These are phyloP conservation scores for Tiliacea citrago DNA, from an alignment of 2,888 invertebrate genomes.

Conservation along the genomic window DNA sequence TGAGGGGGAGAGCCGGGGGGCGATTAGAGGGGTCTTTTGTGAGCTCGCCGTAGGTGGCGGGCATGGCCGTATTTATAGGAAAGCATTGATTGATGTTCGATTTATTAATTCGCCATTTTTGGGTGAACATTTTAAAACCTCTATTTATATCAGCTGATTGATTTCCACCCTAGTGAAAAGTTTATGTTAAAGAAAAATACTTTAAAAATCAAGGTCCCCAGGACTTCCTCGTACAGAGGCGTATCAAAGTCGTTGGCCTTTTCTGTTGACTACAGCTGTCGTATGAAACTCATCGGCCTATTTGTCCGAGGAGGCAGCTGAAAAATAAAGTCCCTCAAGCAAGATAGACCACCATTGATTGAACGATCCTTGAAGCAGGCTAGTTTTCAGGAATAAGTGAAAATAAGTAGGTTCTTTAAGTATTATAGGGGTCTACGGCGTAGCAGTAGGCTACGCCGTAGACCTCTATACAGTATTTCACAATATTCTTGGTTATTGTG, in stretches of 20 bases:
- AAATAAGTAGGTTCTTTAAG: neutral
- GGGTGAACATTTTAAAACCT: too few species aligned
- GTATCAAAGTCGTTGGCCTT: neutral
- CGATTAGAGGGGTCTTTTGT: constrained; percentile 88
- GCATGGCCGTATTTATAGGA: constrained; percentile 80
- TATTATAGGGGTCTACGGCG: constrained; percentile 22
- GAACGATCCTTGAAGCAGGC: neutral
- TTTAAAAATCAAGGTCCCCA: neutral
- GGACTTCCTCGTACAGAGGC: neutral
- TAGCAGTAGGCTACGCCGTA: constrained; percentile 45
- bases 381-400: rapidly evolving
- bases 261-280: neutral
- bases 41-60: constrained; percentile 82
- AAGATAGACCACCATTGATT: neutral
- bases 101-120: constrained; percentile 53
- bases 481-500: neutral
- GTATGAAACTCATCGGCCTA: neutral
- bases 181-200: neutral
- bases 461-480: neutral
- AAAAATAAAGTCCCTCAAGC: neutral
- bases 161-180: neutral
- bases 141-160: neutral
- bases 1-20: constrained; percentile 74
- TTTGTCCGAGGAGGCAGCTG: too few species aligned
- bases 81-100: constrained; percentile 64